Conservation (phyloP, 2,113 vertebrate species). For the Trematomus loennbergii region DNA sequence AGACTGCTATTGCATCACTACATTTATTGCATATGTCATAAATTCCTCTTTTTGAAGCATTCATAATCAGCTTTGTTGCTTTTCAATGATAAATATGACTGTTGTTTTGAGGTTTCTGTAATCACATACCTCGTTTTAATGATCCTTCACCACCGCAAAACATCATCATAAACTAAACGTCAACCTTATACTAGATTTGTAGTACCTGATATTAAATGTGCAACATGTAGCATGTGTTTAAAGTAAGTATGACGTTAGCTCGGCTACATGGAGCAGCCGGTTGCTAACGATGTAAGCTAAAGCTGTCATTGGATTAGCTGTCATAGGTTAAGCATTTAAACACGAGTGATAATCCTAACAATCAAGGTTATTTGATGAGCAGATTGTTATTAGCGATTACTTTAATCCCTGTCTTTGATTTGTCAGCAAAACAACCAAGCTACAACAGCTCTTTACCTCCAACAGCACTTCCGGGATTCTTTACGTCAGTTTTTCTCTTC, state of each 20-base stretch:
- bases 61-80: not conserved
- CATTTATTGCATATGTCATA: not conserved
- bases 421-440: slow-evolving; percentile 9
- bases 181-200: accelerated
- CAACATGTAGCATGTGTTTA: not conserved
- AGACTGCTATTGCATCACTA: not conserved
- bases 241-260: not conserved
- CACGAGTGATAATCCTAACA: not conserved
- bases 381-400: not conserved
- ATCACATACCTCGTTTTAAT: not conserved
- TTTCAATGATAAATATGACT: not conserved
- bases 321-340: not conserved
- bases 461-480: slow-evolving; percentile 76
- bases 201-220: accelerated
- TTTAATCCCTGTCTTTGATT: not conserved
- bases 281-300: slow-evolving; percentile 2
- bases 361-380: too few relatives aligned
- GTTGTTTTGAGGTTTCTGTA: too few relatives aligned
- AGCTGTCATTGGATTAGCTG: not conserved
- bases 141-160: not conserved
- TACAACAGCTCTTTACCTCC: slow-evolving; percentile 62
- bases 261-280: slow-evolving; percentile 8
- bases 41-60: not conserved
- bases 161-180: not conserved
- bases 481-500: slow-evolving; percentile 50